phyloP scores from a whole-genome alignment of 2,797 vertebrate genomes.

The Dermochelys coriacea region DNA sequence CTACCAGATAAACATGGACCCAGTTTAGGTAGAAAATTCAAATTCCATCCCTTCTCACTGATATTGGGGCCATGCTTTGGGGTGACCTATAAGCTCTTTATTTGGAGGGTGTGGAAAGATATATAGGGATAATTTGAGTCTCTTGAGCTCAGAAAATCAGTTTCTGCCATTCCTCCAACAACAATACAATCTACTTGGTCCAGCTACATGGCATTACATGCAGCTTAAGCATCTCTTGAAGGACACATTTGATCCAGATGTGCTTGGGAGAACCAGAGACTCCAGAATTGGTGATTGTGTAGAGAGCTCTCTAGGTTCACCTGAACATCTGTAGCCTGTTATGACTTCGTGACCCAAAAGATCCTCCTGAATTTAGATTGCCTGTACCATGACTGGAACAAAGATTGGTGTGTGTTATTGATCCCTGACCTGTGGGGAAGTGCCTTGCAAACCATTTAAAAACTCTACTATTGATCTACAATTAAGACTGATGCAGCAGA shows the following conservation, averaged over 20 bases:
- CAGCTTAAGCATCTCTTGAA: background rate
- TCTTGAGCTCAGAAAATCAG: background rate
- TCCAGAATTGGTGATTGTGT: background rate
- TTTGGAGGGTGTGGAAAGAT: background rate
- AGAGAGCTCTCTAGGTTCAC: background rate
- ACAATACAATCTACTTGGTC: background rate
- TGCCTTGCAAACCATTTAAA: background rate
- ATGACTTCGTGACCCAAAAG: background rate
- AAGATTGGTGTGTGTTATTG: background rate
- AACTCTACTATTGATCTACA: background rate
- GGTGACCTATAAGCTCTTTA: background rate
- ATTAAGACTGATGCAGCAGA: background rate
- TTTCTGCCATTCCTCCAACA: background rate
- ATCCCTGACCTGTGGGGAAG: background rate
- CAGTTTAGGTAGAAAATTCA: background rate
- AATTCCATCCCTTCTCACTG: background rate
- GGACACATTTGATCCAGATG: background rate
- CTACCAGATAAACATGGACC: background rate
- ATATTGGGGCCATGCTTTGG: background rate
- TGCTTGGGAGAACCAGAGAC: background rate
- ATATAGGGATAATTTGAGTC: background rate
- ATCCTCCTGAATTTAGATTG: background rate
- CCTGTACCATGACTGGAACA: background rate
- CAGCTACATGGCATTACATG: background rate
- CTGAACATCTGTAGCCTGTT: background rate